phyloP scores from a whole-genome alignment of 2,797 vertebrate species.

The Lagorchestes hirsutus region DNA sequence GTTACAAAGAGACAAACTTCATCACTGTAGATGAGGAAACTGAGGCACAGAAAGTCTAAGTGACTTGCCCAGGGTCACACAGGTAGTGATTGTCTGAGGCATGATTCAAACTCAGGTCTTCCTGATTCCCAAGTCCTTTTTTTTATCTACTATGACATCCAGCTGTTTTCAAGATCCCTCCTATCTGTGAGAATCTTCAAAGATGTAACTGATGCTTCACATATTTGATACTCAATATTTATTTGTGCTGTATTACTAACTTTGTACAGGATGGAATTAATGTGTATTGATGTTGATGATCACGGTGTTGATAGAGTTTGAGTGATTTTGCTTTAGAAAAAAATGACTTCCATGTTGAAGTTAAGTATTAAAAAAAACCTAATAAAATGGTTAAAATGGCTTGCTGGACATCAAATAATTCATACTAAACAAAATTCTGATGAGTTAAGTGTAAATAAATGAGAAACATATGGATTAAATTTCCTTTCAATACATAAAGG shows the following conservation, averaged over 20 bases:
- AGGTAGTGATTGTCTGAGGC: neutral
- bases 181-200: neutral
- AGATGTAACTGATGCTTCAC: neutral
- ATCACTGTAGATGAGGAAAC: neutral
- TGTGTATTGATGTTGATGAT: slow-evolving; percentile 63
- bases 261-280: slow-evolving; percentile 1
- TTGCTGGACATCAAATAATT: slow-evolving; percentile 78
- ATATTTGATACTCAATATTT: neutral
- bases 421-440: slow-evolving; percentile 72
- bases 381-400: slow-evolving; percentile 77
- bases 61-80: neutral
- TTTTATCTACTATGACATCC: neutral
- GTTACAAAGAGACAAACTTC: neutral
- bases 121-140: neutral
- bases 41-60: neutral
- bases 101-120: neutral
- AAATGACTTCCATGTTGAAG: slow-evolving; percentile 65
- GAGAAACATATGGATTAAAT: slow-evolving; percentile 79
- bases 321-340: slow-evolving; percentile 55
- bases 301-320: slow-evolving; percentile 55
- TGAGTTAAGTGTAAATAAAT: slow-evolving; percentile 83
- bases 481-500: slow-evolving; percentile 79
- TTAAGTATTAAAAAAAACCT: slow-evolving; percentile 59
- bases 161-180: neutral
- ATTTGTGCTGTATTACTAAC: neutral